These are phyloP conservation scores for Bubo bubo DNA, from an alignment of 2,113 vertebrate genomes.

Conservation along the genomic window DNA sequence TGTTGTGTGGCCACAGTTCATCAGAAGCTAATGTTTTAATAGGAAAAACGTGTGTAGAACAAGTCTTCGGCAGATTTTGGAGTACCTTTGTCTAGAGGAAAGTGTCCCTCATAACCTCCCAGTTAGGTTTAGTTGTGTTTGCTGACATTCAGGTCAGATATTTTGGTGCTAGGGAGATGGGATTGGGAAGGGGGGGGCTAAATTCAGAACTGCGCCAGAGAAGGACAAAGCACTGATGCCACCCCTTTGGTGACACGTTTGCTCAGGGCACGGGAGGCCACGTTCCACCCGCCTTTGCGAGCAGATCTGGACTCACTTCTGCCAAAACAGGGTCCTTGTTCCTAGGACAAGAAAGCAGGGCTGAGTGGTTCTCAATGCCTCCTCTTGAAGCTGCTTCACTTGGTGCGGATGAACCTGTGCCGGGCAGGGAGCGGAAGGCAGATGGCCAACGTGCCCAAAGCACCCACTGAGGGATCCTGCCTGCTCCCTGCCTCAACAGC, in stretches of 20 bases:
- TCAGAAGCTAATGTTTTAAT: rapidly evolving
- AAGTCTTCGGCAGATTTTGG: background rate
- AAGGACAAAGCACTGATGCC: background rate
- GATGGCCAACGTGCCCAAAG: background rate
- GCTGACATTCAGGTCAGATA: background rate
- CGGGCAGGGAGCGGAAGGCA: background rate
- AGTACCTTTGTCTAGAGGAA: background rate
- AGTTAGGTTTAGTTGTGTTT: background rate
- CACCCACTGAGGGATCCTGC: background rate
- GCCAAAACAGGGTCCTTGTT: background rate
- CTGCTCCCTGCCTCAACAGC: background rate
- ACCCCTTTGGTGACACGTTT: background rate
- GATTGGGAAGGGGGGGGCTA: background rate
- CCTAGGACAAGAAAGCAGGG: background rate
- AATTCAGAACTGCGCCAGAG: background rate
- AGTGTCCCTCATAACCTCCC: background rate
- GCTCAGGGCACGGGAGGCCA: background rate
- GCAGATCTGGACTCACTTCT: background rate
- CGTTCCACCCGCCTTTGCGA: rapidly evolving
- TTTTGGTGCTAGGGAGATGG: background rate
- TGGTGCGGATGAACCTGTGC: background rate
- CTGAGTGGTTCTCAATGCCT: background rate
- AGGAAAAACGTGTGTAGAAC: background rate
- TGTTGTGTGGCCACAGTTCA: too few relatives aligned
- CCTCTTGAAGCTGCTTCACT: background rate